phyloP scores from a whole-genome alignment of 2,113 vertebrate species.

The Natator depressus region DNA sequence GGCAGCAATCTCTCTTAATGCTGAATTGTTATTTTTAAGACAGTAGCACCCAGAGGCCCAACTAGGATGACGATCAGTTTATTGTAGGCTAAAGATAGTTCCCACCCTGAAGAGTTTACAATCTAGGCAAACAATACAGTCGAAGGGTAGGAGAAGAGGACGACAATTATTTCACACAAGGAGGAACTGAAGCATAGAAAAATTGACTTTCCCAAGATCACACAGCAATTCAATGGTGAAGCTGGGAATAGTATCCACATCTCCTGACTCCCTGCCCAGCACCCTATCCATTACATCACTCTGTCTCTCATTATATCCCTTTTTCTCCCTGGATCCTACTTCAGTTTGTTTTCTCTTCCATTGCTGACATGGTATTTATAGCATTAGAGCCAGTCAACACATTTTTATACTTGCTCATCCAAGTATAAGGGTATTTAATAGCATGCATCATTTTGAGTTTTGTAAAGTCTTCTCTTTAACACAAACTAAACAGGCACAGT shows the following conservation, averaged over 20 bases:
- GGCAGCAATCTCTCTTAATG: not conserved
- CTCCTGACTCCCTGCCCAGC: not conserved
- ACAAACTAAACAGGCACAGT: not conserved
- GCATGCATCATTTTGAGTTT: not conserved
- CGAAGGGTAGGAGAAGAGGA: not conserved
- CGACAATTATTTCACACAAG: not conserved
- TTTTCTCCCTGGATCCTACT: not conserved
- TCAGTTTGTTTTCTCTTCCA: not conserved
- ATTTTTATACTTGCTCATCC: not conserved
- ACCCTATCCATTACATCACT: not conserved
- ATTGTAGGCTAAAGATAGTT: not conserved
- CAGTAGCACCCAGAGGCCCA: not conserved
- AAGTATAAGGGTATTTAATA: not conserved
- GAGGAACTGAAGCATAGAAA: not conserved
- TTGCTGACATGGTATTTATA: not conserved
- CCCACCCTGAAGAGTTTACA: not conserved
- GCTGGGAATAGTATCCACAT: not conserved
- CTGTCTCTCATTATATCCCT: not conserved
- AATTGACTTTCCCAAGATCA: not conserved
- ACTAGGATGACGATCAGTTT: not conserved
- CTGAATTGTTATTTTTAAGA: not conserved
- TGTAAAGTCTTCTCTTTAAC: not conserved
- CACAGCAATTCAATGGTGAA: not conserved
- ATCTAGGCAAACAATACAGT: not conserved
- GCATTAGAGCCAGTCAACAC: not conserved